Percentiles rank a stretch among this genome's conserved stretches.
Conservation (phyloP, 2,888 invertebrate species). For the Drosophila kokeensis region DNA sequence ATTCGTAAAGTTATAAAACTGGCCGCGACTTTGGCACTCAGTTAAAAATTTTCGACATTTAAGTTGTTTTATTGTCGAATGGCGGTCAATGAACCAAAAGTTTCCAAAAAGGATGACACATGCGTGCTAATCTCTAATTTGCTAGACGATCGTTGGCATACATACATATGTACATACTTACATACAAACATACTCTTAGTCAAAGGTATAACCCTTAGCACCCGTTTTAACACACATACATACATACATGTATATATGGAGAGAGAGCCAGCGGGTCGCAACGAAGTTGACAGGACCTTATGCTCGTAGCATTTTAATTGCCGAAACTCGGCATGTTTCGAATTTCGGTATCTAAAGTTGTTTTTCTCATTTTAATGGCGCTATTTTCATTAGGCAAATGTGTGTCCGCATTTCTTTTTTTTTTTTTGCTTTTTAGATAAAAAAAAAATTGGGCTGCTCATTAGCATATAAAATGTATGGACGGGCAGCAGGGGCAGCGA, state of each 20-base stretch:
- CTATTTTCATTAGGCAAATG: constrained; percentile 83
- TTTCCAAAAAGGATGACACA: constrained; percentile 68
- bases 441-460: constrained; percentile 56
- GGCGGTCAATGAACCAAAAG: constrained; percentile 71
- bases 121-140: constrained; percentile 82
- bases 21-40: constrained; percentile 62
- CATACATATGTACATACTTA: not conserved
- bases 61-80: constrained; percentile 61
- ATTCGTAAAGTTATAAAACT: constrained; percentile 71
- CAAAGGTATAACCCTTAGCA: constrained; percentile 25
- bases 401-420: constrained; percentile 60
- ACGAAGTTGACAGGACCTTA: constrained; percentile 54
- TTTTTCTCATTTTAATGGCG: constrained; percentile 81
- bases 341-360: constrained; percentile 81
- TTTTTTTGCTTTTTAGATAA: constrained; percentile 65
- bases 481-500: constrained; percentile 35
- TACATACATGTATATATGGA: constrained; percentile 17
- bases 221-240: not conserved
- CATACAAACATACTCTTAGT: not conserved
- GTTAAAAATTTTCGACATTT: constrained; percentile 54
- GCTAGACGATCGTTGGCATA: constrained; percentile 68
- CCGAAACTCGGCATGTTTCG: constrained; percentile 76
- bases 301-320: constrained; percentile 80
- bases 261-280: constrained; percentile 40
- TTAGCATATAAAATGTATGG: constrained; percentile 78